Conservation (phyloP, 2,888 invertebrate species). For the Nematopogon swammerdamellus region DNA sequence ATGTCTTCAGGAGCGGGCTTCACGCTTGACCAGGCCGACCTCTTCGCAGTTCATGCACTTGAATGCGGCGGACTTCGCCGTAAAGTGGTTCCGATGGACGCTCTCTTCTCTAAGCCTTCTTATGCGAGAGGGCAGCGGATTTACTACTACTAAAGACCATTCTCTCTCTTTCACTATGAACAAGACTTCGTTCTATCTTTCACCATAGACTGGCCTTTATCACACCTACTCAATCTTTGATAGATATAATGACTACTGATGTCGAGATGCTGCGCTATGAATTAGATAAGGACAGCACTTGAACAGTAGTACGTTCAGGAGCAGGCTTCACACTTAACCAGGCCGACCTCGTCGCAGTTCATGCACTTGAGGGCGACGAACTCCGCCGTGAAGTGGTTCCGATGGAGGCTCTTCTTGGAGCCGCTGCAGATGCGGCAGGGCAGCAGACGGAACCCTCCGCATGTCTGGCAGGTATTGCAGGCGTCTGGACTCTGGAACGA, state of each 20-base stretch:
- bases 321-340: slow-evolving; percentile 86
- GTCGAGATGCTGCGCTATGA: too few species aligned
- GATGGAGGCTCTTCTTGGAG: slow-evolving; percentile 91
- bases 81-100: slow-evolving; percentile 79
- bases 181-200: too few species aligned
- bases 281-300: too few species aligned
- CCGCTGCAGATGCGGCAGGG: slow-evolving; percentile 93
- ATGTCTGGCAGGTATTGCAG: slow-evolving; percentile 78
- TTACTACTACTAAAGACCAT: too few species aligned
- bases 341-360: slow-evolving; percentile 93
- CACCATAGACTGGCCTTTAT: too few species aligned
- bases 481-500: slow-evolving; percentile 73
- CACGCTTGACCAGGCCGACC: slow-evolving; percentile 85
- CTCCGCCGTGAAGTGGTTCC: slow-evolving; percentile 92
- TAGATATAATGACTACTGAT: too few species aligned
- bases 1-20: slow-evolving; percentile 62
- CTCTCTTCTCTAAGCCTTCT: slow-evolving; percentile 89
- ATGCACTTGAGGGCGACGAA: slow-evolving; percentile 92
- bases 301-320: slow-evolving; percentile 27
- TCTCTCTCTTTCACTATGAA: too few species aligned
- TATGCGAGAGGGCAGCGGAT: slow-evolving; percentile 72
- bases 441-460: slow-evolving; percentile 88
- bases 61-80: slow-evolving; percentile 78
- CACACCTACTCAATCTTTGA: too few species aligned
- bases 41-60: slow-evolving; percentile 86